Base-by-base conservation (phyloP, 2,888 invertebrate species). In the Sicus ferrugineus region DNA sequence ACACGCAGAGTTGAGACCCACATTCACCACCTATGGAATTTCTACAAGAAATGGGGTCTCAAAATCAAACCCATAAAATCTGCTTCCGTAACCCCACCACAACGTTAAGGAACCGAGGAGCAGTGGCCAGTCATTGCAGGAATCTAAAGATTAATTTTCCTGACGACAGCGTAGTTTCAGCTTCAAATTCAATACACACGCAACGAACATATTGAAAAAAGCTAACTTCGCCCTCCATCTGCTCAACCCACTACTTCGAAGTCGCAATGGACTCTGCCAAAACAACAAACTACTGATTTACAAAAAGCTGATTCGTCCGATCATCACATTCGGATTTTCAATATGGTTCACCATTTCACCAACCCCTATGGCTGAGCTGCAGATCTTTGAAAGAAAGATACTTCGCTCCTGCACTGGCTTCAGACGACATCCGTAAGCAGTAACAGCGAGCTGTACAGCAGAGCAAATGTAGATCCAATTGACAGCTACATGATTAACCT, bases 21-120 rank as follows among this genome's bases (percentile, higher is more conserved):
- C 58, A 26, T 56, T 34, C 58, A 19, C 16, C 16, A 28, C n/a
- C 30, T 58, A 19, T 58, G 58, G 31, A 16, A 28, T 21, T 58
- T 34, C 28, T 58, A 58, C 58, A 3, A 34, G 3, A 58, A 58
- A 5, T 58, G 58, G 58, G 58, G 58, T n/a, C 31, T 58, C 6
- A 28, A 58, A 30, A 26, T 58, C 58, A 58, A 30, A 19, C 9
- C 58, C 23, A 56, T 11, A 6, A 56, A 56, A n/a, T 16, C 58
- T 26, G 58, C 58, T 56, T 56, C 19, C 58, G 58, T 7, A 30
- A 14, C 5, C 58, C 58, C 48, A 19, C 48, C 16, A 19, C 16
- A 6, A 19, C n/a, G 16, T 14, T n/a, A 16, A 48, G 48, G 48
- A 7, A 48, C 6, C 9, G 48, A 19, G 6, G n/a, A 48, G 6